Evolutionary conservation across 2,113 vertebrate species (phyloP).

Genomic region (Jaculus jaculus): DNA sequence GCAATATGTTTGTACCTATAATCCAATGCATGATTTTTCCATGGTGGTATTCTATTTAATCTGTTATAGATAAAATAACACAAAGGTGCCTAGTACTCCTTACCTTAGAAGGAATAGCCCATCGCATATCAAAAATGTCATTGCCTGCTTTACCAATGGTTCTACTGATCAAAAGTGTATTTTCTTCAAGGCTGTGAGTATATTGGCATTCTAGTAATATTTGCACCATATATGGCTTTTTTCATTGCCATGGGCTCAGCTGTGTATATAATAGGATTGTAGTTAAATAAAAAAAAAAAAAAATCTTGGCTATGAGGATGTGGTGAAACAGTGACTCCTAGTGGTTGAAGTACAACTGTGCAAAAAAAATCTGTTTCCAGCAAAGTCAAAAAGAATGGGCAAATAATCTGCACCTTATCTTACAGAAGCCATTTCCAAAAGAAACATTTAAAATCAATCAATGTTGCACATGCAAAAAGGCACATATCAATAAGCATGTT

Average conservation of each 20-base stretch:
- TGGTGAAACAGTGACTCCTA: conserved; percentile 58
- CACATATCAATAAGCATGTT: not conserved
- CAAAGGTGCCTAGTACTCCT: not conserved
- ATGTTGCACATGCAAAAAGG: not conserved
- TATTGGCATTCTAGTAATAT: not conserved
- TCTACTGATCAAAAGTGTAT: not conserved
- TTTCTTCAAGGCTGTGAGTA: not conserved
- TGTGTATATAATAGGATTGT: rapidly evolving
- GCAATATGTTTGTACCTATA: not conserved
- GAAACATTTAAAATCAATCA: not conserved
- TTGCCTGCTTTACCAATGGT: not conserved
- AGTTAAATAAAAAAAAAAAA: too few species aligned
- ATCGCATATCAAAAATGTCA: not conserved
- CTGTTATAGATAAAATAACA: not conserved
- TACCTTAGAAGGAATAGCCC: not conserved
- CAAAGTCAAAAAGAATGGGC: not conserved
- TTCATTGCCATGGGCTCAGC: not conserved
- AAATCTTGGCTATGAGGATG: not conserved
- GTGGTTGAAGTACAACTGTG: not conserved
- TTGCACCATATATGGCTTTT: not conserved
- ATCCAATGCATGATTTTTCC: not conserved
- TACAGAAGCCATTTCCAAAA: not conserved
- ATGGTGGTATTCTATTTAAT: not conserved
- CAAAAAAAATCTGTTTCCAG: not conserved
- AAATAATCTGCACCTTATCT: not conserved